Base-by-base conservation (phyloP, 2,797 vertebrate genomes). In the Gorsachius magnificus region DNA sequence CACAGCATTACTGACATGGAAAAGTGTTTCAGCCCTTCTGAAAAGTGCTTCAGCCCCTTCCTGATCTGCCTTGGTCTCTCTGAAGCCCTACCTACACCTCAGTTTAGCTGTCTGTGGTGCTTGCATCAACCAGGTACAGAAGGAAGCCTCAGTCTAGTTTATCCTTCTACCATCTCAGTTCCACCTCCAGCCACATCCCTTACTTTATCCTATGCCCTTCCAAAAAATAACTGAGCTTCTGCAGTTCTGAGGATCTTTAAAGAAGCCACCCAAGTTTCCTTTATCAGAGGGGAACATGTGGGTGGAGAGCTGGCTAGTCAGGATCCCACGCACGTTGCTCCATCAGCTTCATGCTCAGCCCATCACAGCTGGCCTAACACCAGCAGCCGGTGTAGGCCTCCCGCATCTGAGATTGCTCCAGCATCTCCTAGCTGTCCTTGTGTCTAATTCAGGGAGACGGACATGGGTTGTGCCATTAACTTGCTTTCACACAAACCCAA, bases 1-100 rank as follows among this genome's bases (percentile, higher is more conserved):
- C 43, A 50, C 3, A 19, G 11, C 0, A 0, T 51, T 89, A 50
- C 46, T 56, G 70, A 54, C 31, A 45, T 2, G 13, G 45, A 75
- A 74, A 83, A 60, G 65, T 58, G 35, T n/a, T 38, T 75, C 48
- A 68, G 29, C 21, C 57, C 46, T 77, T 72, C 25, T 51, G 50
- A 74, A 81, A 81, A 83, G 65, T 77, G 28, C 13, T 88, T 70
- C 48, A 71, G 56, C 63, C 41, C n/a, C 60, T 79, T 18, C 31
- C 10, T 88, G 56, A 38, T 24, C 20, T 71, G 14, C 14, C 51
- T 81, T 61, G 58, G 10, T 79, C 63, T 38, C 53, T 89, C 88
- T 77, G 46, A 92, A 76, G 25, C 53, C 56, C 38, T 69, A 25
- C 56, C 38, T 69, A 28, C 41, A 53, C 41, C 38, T 84, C 74